Evolutionary conservation across 2,113 vertebrate genomes (phyloP).

Genomic region (Burhinus bistriatus): DNA sequence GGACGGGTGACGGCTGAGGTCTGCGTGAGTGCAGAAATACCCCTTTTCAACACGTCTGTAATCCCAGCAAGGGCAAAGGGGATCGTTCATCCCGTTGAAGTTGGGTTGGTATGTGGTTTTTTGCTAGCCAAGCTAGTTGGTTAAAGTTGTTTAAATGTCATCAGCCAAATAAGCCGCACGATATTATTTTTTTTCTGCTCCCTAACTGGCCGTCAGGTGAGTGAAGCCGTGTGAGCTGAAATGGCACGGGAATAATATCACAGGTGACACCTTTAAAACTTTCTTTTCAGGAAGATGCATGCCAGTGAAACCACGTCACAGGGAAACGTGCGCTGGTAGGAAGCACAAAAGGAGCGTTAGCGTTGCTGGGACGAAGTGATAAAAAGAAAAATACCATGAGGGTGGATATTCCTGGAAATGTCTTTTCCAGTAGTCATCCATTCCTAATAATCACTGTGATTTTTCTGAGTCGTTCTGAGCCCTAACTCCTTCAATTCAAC

Average conservation of each 20-base stretch:
- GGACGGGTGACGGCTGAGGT: neutral
- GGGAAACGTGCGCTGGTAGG: fast-evolving
- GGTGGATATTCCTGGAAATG: neutral
- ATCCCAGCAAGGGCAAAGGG: neutral
- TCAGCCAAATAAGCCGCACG: neutral
- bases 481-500: neutral
- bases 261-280: neutral
- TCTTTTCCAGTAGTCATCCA: neutral
- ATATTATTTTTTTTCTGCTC: neutral
- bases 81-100: neutral
- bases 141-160: neutral
- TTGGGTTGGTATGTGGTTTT: neutral
- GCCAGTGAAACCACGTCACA: neutral
- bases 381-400: neutral
- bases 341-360: neutral
- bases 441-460: conserved; percentile 27
- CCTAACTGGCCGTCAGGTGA: neutral
- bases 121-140: neutral
- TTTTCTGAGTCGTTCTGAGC: conserved; percentile 9
- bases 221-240: neutral
- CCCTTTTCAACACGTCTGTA: neutral
- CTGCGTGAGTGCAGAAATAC: neutral
- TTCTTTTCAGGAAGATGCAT: neutral
- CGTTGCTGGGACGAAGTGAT: neutral
- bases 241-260: neutral